These are phyloP conservation scores for Sialis lutaria DNA, from an alignment of 2,888 invertebrate species.

Conservation along the genomic window DNA sequence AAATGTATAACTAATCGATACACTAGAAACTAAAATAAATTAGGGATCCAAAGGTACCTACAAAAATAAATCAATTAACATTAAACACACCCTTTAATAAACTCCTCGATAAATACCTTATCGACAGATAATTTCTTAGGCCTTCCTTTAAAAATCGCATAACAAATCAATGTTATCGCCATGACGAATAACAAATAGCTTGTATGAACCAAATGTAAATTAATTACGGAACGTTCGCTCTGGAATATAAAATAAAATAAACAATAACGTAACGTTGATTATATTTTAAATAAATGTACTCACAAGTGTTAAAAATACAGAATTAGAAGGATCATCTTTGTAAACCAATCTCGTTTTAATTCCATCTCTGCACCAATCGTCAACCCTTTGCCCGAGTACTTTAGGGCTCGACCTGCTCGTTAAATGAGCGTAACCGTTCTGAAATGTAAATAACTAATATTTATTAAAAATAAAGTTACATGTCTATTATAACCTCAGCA, in stretches of 20 bases:
- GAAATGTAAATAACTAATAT: neutral
- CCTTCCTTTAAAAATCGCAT: conserved; percentile 3
- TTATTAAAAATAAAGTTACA: too few relatives aligned
- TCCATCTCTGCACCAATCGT: conserved; percentile 3
- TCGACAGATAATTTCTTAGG: conserved; percentile 4
- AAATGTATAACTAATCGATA: too few relatives aligned
- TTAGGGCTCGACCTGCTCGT: neutral
- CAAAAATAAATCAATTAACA: too few relatives aligned
- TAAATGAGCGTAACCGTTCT: neutral
- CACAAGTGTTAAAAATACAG: conserved; percentile 2
- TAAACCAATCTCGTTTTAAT: neutral
- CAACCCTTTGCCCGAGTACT: conserved; percentile 2
- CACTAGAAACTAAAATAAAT: too few relatives aligned
- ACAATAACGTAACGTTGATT: neutral
- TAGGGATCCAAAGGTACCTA: too few relatives aligned
- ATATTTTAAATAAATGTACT: neutral
- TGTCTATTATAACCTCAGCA: too few relatives aligned
- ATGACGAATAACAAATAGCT: conserved; percentile 4
- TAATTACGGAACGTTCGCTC: conserved; percentile 5
- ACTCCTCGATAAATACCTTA: neutral
- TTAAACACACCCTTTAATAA: neutral
- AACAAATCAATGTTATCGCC: conserved; percentile 5
- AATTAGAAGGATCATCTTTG: conserved; percentile 1
- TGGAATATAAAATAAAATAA: neutral
- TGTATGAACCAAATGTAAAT: conserved; percentile 5